Conservation (phyloP, 2,797 vertebrate species). For the Gadopsis bispinosus region DNA sequence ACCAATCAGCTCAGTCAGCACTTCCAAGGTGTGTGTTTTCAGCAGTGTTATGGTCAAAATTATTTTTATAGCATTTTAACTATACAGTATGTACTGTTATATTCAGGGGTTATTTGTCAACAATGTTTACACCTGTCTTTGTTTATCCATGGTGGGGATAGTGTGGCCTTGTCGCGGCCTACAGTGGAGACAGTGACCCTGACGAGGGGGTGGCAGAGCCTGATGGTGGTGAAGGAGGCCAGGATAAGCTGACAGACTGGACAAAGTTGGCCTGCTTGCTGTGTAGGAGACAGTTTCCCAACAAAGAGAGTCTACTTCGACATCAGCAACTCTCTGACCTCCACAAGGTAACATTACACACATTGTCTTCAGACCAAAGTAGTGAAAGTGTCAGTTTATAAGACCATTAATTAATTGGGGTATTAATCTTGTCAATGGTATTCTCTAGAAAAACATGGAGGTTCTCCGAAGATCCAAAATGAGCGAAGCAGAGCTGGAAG, state of each 20-base stretch:
- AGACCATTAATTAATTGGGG: not conserved
- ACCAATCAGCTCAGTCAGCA: constrained; percentile 66
- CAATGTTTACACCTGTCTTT: not conserved
- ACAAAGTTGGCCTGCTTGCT: constrained; percentile 96
- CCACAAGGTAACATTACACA: constrained; percentile 90
- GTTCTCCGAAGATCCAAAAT: constrained; percentile 91
- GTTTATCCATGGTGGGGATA: constrained; percentile 57
- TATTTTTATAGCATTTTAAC: not conserved
- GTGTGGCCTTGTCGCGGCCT: constrained; percentile 95
- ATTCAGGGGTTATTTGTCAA: not conserved
- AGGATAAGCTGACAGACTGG: constrained; percentile 96
- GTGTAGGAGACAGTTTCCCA: constrained; percentile 97
- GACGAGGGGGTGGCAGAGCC: constrained; percentile 89
- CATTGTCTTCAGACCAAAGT: not conserved
- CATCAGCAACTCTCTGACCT: constrained; percentile 98
- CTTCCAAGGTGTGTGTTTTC: constrained; percentile 86
- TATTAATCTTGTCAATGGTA: not conserved
- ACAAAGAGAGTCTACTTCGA: constrained; percentile 91
- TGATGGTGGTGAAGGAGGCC: constrained; percentile 85
- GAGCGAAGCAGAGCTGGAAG: constrained; percentile 94
- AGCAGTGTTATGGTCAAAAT: not conserved
- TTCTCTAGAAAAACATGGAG: constrained; percentile 96
- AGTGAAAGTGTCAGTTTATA: not conserved
- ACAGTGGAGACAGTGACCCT: constrained; percentile 97
- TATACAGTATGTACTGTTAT: not conserved